A percentile compares a stretch with the other conserved stretches of the same genome.
Evolutionary conservation across 2,888 invertebrate species (phyloP).

Genomic region (Cyclophora albipunctata): DNA sequence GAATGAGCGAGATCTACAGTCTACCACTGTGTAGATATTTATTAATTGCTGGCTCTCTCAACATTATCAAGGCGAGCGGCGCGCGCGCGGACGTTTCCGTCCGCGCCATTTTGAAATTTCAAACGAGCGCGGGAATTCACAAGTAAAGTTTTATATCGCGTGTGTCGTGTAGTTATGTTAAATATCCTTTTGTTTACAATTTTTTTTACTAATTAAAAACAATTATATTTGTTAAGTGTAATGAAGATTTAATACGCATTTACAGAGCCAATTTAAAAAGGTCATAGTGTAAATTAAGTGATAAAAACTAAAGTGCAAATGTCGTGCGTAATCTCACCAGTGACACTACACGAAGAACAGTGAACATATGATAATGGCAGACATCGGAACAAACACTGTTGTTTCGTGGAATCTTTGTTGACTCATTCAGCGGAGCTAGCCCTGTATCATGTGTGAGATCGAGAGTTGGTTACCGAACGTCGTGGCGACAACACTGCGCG

Average conservation of each 20-base stretch:
- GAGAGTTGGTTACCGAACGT: slow-evolving; percentile 72
- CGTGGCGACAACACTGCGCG: slow-evolving; percentile 61
- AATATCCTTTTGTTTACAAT: background rate
- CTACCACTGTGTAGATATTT: slow-evolving; percentile 27
- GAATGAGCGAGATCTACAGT: slow-evolving; percentile 47
- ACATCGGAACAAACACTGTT: slow-evolving; percentile 41
- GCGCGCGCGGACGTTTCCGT: slow-evolving; percentile 65
- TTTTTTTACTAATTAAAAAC: too few species aligned
- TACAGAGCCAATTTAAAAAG: slow-evolving; percentile 26
- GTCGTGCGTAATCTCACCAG: slow-evolving; percentile 40
- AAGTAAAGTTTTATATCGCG: background rate
- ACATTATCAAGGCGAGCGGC: slow-evolving; percentile 58
- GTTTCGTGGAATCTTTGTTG: slow-evolving; percentile 66
- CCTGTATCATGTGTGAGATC: slow-evolving; percentile 55
- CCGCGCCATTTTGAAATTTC: slow-evolving; percentile 18
- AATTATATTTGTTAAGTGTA: background rate
- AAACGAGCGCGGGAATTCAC: slow-evolving; percentile 15
- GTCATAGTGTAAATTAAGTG: slow-evolving; percentile 49
- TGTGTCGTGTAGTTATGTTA: background rate
- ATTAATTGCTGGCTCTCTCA: slow-evolving; percentile 60
- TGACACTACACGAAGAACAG: slow-evolving; percentile 20
- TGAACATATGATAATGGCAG: slow-evolving; percentile 19
- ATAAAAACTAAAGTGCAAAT: slow-evolving; percentile 67
- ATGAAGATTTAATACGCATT: too few species aligned
- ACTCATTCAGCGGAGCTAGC: slow-evolving; percentile 70